These are phyloP conservation scores for Epinotia demarniana DNA, from an alignment of 2,888 invertebrate genomes.

Conservation along the genomic window DNA sequence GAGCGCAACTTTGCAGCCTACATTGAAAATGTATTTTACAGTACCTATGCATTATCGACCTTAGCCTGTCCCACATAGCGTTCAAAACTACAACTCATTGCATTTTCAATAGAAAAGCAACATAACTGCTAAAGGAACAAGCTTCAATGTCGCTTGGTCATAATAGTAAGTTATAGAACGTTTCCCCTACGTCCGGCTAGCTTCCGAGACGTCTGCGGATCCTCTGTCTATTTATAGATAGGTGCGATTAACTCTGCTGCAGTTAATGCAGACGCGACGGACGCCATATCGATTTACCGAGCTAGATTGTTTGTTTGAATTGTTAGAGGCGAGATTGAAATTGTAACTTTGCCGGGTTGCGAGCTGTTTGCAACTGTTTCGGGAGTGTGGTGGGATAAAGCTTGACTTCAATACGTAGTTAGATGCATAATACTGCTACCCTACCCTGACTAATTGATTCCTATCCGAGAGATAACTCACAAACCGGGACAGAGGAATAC, in stretches of 20 bases:
- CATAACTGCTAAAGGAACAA: slow-evolving; percentile 53
- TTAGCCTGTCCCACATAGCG: slow-evolving; percentile 48
- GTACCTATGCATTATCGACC: slow-evolving; percentile 53
- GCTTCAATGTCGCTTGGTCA: slow-evolving; percentile 50
- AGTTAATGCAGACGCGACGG: slow-evolving; percentile 58
- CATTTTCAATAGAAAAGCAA: slow-evolving; percentile 50
- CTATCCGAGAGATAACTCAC: too few species aligned
- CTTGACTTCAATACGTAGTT: neutral
- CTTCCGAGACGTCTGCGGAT: slow-evolving; percentile 72
- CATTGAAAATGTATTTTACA: slow-evolving; percentile 52
- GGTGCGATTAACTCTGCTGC: slow-evolving; percentile 67
- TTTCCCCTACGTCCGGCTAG: slow-evolving; percentile 52
- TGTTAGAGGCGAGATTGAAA: slow-evolving; percentile 15
- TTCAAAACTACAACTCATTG: slow-evolving; percentile 46
- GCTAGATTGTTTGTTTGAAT: slow-evolving; percentile 62
- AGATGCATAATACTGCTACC: too few species aligned
- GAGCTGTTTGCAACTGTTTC: slow-evolving; percentile 23
- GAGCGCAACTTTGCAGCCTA: slow-evolving; percentile 69
- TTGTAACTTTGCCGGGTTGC: slow-evolving; percentile 24
- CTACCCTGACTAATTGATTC: too few species aligned
- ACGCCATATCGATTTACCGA: slow-evolving; percentile 50
- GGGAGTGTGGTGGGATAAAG: slow-evolving; percentile 3
- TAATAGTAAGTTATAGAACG: slow-evolving; percentile 50
- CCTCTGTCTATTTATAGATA: slow-evolving; percentile 80
- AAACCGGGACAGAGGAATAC: too few species aligned